Evolutionary conservation across 2,888 invertebrate species (phyloP).

Genomic region (Noctua pronuba): DNA sequence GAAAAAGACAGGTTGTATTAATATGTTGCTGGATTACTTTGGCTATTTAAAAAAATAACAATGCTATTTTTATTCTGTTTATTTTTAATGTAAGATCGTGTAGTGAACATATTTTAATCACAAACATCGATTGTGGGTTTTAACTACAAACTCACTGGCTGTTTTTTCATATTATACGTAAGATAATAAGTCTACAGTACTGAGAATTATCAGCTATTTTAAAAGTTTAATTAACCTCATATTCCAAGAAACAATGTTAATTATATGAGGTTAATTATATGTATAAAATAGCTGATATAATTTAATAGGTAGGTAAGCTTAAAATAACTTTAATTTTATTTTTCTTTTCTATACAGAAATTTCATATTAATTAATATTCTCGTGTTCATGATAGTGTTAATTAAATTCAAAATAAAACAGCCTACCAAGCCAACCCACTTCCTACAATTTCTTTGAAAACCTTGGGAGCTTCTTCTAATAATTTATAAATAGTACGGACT

Average conservation of each 20-base stretch:
- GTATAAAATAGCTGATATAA: no score
- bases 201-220: not conserved
- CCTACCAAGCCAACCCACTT: not conserved
- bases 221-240: not conserved
- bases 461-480: not conserved
- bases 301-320: no score
- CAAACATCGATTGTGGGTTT: not conserved
- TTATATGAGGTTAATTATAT: no score
- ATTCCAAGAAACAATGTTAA: no score
- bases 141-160: not conserved
- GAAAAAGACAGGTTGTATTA: not conserved
- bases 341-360: not conserved
- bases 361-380: not conserved
- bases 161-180: not conserved
- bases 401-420: not conserved
- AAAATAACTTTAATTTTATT: not conserved
- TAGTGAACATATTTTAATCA: not conserved
- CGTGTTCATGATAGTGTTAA: not conserved
- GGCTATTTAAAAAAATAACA: rapidly evolving
- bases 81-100: not conserved
- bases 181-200: not conserved
- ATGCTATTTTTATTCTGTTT: not conserved
- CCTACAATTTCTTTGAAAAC: not conserved
- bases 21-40: not conserved
- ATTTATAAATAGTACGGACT: no score